Conservation (phyloP, 2,888 invertebrate species). For the Pristionchus entomophagus region DNA sequence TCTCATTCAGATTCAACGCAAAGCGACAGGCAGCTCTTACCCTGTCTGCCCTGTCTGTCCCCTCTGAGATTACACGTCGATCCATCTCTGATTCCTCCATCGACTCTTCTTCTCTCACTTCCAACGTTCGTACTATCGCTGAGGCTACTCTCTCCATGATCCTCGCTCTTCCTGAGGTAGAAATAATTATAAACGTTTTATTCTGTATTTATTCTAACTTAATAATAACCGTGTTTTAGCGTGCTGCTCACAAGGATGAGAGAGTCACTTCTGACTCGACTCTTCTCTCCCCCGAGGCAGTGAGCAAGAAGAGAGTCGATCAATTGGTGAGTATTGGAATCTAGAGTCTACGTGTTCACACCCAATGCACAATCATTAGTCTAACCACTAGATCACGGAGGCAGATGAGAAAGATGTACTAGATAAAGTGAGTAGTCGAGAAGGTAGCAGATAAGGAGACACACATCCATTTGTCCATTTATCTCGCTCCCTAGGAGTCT, state of each 20-base stretch:
- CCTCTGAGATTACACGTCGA: conserved; percentile 75
- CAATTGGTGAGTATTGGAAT: conserved; percentile 52
- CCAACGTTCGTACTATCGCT: conserved; percentile 85
- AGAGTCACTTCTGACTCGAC: conserved; percentile 58
- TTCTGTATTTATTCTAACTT: not conserved
- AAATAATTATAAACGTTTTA: not conserved
- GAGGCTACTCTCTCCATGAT: conserved; percentile 85
- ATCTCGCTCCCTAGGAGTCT: too few relatives aligned
- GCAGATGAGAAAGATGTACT: too few relatives aligned
- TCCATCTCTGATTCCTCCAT: conserved; percentile 58
- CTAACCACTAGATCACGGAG: too few relatives aligned
- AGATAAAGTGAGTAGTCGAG: too few relatives aligned
- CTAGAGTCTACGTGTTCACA: not conserved
- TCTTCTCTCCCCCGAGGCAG: conserved; percentile 60
- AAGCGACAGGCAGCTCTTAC: conserved; percentile 92
- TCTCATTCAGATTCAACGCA: conserved; percentile 85
- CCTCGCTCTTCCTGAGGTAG: conserved; percentile 77
- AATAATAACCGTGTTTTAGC: not conserved
- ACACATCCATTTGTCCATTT: too few relatives aligned
- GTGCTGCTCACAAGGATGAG: conserved; percentile 49
- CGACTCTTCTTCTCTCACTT: conserved; percentile 6
- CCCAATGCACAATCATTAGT: not conserved
- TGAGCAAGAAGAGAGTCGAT: conserved; percentile 57
- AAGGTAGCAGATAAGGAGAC: too few relatives aligned
- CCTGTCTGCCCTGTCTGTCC: conserved; percentile 83